Evolutionary conservation across 1,140 invertebrate species (phyloP), one percentile per base, ranked within the genome.

Genomic region (Zaprionus davidi): DNA sequence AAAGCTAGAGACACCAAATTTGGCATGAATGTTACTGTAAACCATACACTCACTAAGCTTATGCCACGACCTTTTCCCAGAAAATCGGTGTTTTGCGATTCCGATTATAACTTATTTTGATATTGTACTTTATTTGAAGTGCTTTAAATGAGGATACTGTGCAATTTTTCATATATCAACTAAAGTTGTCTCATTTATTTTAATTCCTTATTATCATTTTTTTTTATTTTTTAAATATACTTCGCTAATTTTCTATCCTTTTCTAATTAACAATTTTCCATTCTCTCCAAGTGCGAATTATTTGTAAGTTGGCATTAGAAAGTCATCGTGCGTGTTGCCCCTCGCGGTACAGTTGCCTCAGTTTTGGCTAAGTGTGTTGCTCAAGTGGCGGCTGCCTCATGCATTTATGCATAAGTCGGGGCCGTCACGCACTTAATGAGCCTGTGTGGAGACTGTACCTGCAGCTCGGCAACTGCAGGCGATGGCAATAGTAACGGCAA

Each of bases 371-470:
- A 58, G 31, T 26, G 64, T 26, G 64, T 71, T 59, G 58, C 44
- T 12, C 11, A 59, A 57, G 53, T 58, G 17, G 56, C 56, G 9
- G n/a, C 31, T 38, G 65, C 11, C 71, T 79, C 86, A 90, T 90
- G 76, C 78, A 88, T 90, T 76, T 81, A 85, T 90, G 78, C 86
- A 88, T 85, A 75, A 79, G 81, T 58, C 46, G 46, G 31, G 74
- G 71, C 83, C 81, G 83, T 87, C 84, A 87, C 83, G 83, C 83
- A 87, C 84, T 87, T 87, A 88, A 88, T 88, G 84, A 88, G 85
- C 67, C 83, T 44, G 26, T 17, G 64, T 59, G 56, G 78, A 59
- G 36, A 67, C 55, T 71, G 69, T 64, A 64, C 59, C 38, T 84
- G 81, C 65, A 59, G 38, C 38, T n/a, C 74, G 63, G 60, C 60